Percentiles rank a stretch among this genome's conserved stretches.
Evolutionary conservation across 1,140 invertebrate species (phyloP).

Genomic region (Gryllus bimaculatus): DNA sequence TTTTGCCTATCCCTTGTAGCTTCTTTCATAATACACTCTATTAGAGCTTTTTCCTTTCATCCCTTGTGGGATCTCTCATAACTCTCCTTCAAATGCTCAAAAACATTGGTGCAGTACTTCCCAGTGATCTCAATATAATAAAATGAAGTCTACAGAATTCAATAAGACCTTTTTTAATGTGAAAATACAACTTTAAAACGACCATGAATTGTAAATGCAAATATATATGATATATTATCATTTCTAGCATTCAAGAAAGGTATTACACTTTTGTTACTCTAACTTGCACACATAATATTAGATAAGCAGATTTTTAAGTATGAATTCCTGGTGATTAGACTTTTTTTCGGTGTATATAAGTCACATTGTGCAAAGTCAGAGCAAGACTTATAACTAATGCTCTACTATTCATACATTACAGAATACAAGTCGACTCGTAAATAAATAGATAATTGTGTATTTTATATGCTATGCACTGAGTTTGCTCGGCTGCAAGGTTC

Average conservation of each 20-base stretch:
- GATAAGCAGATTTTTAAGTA: too few relatives aligned
- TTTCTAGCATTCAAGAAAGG: background rate
- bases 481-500: background rate
- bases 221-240: background rate
- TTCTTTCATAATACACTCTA: background rate
- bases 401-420: background rate
- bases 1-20: background rate
- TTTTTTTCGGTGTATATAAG: too few relatives aligned
- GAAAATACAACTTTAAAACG: too few relatives aligned
- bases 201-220: too few relatives aligned
- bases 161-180: background rate
- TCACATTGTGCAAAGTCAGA: background rate
- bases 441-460: background rate
- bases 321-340: too few relatives aligned
- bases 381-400: background rate
- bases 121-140: background rate
- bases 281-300: background rate
- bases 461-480: slow-evolving; percentile 1
- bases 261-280: background rate
- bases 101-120: background rate
- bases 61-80: background rate
- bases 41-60: background rate
- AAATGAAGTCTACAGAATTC: background rate
- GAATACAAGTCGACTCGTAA: background rate
- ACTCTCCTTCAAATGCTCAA: too few relatives aligned